Base-by-base conservation (phyloP, 1,140 invertebrate genomes). In the Pinna nobilis region DNA sequence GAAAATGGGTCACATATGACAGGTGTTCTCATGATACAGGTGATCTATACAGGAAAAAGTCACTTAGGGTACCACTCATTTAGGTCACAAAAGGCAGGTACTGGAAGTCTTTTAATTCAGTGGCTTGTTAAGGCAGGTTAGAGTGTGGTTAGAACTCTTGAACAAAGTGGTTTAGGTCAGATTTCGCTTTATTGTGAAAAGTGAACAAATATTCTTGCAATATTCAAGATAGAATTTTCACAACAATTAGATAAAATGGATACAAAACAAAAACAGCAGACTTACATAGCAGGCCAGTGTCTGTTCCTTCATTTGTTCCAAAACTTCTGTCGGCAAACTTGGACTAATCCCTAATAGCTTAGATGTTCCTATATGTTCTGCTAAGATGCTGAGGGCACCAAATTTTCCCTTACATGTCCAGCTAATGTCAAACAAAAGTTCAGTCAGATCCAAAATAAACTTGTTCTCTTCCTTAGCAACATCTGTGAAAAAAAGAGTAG, bases 361-460 rank as follows among this genome's bases (percentile, higher is more conserved):
- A 30, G 65, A 35, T 30, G 79, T 71, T 50, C 86, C 84, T 59
- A 86, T 35, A 55, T 77, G 44, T 25, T 76, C 69, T 30, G 83
- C 83, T 28, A 86, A 61, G 20, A 76, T 78, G 47, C 76, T 65
- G n/a, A 89, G 59, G 7, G 83, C 77, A 49, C 80, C 79, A 80
- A 86, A 88, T 69, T 89, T 89, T 20, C 88, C 85, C 59, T 81
- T 83, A 49, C 78, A 79, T 9, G 75, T 79, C 85, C 85, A 87
- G 63, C 70, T 80, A 3, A 84, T 74, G 37, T 80, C 60, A 41
- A 81, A 64, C n/a, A 84, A 55, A 9, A 82, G 70, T 20, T 50
- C 18, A 18, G 80, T 57, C 15, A 84, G 39, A 20, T 75, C 55
- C 23, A 55, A 68, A 9, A 86, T 37, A 64, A 86, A 85, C 23